A percentile compares a stretch with the other conserved stretches of the same genome.
These are phyloP conservation scores for Cantharis flavilabris DNA, from an alignment of 2,888 invertebrate species.

Conservation along the genomic window DNA sequence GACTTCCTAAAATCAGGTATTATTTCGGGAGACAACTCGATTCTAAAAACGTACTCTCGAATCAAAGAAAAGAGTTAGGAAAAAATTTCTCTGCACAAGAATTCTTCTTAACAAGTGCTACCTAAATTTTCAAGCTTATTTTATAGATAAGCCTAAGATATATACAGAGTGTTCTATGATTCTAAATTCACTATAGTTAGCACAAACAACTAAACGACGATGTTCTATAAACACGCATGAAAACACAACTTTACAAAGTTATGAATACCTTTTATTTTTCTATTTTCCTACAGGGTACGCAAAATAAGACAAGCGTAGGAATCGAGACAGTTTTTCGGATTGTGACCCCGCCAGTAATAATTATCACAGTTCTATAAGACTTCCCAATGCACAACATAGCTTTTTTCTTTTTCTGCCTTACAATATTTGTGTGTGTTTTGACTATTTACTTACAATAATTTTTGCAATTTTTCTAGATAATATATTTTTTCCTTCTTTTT, in stretches of 20 bases:
- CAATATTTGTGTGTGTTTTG: not conserved
- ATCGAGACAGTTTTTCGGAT: not conserved
- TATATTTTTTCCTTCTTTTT: not conserved
- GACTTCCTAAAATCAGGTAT: not conserved
- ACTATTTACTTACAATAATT: not conserved
- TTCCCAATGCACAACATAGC: not conserved
- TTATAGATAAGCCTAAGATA: not conserved
- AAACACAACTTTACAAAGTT: not conserved
- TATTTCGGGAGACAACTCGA: not conserved
- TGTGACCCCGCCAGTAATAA: too few species aligned
- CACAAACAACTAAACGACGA: not conserved
- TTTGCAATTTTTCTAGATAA: not conserved
- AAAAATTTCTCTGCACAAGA: not conserved
- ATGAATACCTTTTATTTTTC: not conserved
- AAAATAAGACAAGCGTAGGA: not conserved
- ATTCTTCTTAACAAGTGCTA: not conserved
- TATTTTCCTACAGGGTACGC: not conserved
- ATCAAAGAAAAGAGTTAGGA: not conserved
- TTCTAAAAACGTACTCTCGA: not conserved
- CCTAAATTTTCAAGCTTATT: not conserved
- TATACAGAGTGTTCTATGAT: not conserved
- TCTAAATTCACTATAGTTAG: not conserved
- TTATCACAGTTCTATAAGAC: not conserved
- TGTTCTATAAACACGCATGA: not conserved
- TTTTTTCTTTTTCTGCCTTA: not conserved